These are phyloP conservation scores for Papilio elwesi DNA, from an alignment of 2,888 invertebrate species.

Conservation along the genomic window DNA sequence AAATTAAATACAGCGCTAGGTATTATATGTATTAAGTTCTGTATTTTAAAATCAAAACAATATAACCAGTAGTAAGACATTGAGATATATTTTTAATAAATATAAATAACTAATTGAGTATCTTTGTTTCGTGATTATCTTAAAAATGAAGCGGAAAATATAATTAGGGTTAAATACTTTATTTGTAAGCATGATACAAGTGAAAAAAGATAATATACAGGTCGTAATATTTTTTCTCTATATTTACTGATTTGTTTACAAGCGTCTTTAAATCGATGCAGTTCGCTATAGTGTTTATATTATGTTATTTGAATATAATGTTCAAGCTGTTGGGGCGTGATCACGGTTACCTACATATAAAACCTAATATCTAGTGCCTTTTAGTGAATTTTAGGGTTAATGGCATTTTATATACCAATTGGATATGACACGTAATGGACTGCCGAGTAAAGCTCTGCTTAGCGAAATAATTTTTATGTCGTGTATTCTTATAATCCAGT, in stretches of 20 bases:
- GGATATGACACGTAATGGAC: too few species aligned
- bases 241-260: slow-evolving; percentile 2
- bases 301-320: too few species aligned
- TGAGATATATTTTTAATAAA: slow-evolving; percentile 4
- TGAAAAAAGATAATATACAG: neutral
- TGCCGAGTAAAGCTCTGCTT: too few species aligned
- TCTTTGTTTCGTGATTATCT: neutral
- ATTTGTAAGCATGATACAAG: neutral
- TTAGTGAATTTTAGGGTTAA: too few species aligned
- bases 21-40: neutral
- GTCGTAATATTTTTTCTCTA: neutral
- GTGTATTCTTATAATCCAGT: too few species aligned
- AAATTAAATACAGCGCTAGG: too few species aligned
- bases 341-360: too few species aligned
- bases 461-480: too few species aligned
- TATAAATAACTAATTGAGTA: slow-evolving; percentile 6
- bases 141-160: neutral
- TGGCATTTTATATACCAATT: too few species aligned
- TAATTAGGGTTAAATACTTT: neutral
- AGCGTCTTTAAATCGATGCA: neutral
- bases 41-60: neutral
- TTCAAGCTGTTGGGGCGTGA: too few species aligned
- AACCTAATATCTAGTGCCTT: too few species aligned
- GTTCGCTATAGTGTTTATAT: neutral
- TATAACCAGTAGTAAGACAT: neutral